Evolutionary conservation across 2,113 vertebrate species (phyloP).

Genomic region (Nanorana parkeri): DNA sequence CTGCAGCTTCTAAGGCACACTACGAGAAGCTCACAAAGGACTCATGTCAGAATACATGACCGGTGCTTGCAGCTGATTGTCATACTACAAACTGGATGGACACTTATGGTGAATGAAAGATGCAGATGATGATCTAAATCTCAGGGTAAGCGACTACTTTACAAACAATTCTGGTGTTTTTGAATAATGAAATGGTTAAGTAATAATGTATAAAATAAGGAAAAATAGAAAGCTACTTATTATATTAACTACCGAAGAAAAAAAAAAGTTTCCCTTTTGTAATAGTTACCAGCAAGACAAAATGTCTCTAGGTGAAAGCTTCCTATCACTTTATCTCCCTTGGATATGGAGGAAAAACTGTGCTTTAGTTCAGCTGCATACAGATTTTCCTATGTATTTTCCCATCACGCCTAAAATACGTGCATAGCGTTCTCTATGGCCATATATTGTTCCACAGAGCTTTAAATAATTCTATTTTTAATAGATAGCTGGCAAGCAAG

Average conservation of each 20-base stretch:
- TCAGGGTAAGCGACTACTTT: too few species aligned
- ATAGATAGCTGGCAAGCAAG: constrained; percentile 56
- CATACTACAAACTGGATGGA: too few species aligned
- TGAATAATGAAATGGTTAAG: neutral
- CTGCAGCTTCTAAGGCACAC: too few species aligned
- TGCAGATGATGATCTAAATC: too few species aligned
- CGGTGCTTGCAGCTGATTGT: too few species aligned
- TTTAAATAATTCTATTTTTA: constrained; percentile 59
- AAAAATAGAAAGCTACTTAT: constrained; percentile 12
- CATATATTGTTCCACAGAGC: constrained; percentile 56
- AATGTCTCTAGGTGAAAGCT: constrained; percentile 44
- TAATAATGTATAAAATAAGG: neutral
- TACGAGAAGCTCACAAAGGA: too few species aligned
- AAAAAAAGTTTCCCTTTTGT: constrained; percentile 14
- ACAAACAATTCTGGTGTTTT: too few species aligned
- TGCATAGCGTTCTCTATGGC: constrained; percentile 48
- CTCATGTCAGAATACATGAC: too few species aligned
- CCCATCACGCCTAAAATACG: constrained; percentile 52
- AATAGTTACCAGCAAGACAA: constrained; percentile 20
- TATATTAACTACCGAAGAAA: constrained; percentile 26
- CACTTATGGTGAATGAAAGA: too few species aligned
- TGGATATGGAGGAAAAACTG: constrained; percentile 43
- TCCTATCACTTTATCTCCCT: constrained; percentile 40
- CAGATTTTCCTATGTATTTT: constrained; percentile 54
- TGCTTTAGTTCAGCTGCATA: constrained; percentile 48